Percentiles rank a stretch among this genome's conserved stretches.
Evolutionary conservation across 1,140 invertebrate genomes (phyloP).

Genomic region (Pseudomyrmex cubaensis): DNA sequence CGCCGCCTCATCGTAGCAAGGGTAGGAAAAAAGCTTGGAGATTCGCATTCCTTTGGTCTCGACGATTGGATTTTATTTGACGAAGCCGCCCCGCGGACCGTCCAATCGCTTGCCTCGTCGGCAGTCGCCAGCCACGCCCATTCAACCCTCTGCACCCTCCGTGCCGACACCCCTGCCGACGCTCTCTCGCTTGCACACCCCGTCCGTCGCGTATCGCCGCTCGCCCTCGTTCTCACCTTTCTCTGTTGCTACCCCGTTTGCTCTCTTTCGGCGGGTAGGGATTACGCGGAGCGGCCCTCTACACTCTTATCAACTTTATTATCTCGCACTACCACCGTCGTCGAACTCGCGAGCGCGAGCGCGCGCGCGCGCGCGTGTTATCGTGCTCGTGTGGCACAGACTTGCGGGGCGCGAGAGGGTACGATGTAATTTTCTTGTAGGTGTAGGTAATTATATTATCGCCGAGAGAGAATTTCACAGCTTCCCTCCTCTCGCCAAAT

Average conservation of each 20-base stretch:
- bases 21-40: constrained; percentile 75
- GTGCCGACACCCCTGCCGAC: constrained; percentile 4
- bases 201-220: constrained; percentile 52
- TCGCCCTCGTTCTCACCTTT: constrained; percentile 25
- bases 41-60: constrained; percentile 84
- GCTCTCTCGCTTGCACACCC: constrained; percentile 51
- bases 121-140: constrained; percentile 80
- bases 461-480: constrained; percentile 11
- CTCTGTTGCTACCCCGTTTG: constrained; percentile 51
- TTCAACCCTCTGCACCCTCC: constrained; percentile 58
- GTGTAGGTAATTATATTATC: constrained; percentile 76
- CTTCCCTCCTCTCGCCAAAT: not conserved
- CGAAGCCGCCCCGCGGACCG: constrained; percentile 78
- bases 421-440: constrained; percentile 80
- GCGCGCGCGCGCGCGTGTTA: constrained; percentile 3
- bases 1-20: constrained; percentile 46
- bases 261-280: constrained; percentile 63
- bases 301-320: constrained; percentile 86
- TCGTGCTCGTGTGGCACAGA: constrained; percentile 22
- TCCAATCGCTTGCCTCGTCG: constrained; percentile 79
- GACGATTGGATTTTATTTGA: constrained; percentile 86
- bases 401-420: constrained; percentile 79
- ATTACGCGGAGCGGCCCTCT: constrained; percentile 65
- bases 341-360: not conserved
- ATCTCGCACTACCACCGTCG: constrained; percentile 78